Evolutionary conservation across 2,797 vertebrate species (phyloP).

Genomic region (Poecilia wingei): DNA sequence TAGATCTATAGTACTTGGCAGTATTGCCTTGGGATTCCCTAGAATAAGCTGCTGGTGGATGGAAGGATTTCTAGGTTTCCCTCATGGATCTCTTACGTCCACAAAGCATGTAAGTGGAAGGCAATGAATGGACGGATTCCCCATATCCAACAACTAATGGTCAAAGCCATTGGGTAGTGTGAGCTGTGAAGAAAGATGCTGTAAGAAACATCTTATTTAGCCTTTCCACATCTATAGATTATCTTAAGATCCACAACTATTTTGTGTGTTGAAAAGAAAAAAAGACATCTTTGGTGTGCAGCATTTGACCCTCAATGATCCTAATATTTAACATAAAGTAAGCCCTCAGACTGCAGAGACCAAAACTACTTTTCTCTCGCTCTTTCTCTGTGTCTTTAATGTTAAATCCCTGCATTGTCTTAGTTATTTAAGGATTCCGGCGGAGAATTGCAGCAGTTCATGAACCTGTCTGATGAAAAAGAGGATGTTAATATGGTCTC

Average conservation of each 20-base stretch:
- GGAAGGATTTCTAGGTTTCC: not conserved
- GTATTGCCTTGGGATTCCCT: not conserved
- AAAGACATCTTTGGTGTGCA: not conserved
- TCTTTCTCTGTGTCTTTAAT: not conserved
- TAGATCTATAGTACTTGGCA: not conserved
- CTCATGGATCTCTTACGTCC: not conserved
- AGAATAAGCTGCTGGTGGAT: not conserved
- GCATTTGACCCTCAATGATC: not conserved
- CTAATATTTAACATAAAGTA: not conserved
- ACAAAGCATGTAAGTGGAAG: not conserved
- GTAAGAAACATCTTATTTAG: not conserved
- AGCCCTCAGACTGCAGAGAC: not conserved
- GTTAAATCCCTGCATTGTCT: conserved; percentile 7
- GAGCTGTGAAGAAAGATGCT: not conserved
- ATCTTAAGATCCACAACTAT: not conserved
- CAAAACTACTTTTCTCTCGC: not conserved
- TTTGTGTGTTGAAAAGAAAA: not conserved
- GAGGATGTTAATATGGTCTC: conserved; percentile 59
- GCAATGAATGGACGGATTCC: not conserved
- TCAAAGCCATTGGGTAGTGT: not conserved
- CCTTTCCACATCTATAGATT: not conserved
- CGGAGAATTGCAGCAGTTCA: conserved; percentile 27
- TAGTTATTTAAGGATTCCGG: conserved; percentile 25
- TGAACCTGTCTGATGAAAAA: conserved; percentile 51
- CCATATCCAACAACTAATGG: not conserved